phyloP scores from a whole-genome alignment of 1,140 invertebrate species.

The Cotesia typhae region DNA sequence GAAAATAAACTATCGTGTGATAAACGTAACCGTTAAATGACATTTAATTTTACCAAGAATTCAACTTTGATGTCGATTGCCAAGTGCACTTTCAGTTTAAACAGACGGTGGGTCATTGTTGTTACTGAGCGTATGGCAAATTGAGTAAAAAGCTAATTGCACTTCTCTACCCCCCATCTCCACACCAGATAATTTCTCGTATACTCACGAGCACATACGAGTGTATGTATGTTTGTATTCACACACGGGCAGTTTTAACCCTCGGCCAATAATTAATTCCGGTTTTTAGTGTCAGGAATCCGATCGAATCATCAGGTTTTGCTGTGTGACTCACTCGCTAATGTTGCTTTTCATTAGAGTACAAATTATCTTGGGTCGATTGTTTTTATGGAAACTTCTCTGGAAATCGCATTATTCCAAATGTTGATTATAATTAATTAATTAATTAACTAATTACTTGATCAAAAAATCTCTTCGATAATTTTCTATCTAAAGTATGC shows the following conservation, averaged over 20 bases:
- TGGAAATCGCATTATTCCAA: background rate
- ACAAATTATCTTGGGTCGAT: too few species aligned
- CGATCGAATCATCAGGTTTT: constrained; percentile 42
- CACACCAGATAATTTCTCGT: background rate
- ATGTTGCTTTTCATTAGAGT: background rate
- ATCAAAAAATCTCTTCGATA: too few species aligned
- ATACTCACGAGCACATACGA: background rate
- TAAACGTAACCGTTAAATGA: constrained; percentile 58
- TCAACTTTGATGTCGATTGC: constrained; percentile 46
- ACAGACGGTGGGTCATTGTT: constrained; percentile 7
- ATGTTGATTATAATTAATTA: background rate
- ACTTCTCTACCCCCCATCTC: constrained; percentile 33
- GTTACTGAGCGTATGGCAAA: constrained; percentile 31
- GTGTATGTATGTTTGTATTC: background rate
- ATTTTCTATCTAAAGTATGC: too few species aligned
- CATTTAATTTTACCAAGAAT: constrained; percentile 60
- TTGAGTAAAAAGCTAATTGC: constrained; percentile 60
- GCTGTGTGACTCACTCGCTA: background rate
- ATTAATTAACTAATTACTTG: background rate
- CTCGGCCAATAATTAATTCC: constrained; percentile 54
- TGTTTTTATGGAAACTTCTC: background rate
- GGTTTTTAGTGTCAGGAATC: constrained; percentile 55
- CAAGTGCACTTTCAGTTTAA: background rate
- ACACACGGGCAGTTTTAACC: background rate
- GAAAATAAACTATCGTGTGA: constrained; percentile 46